Conservation (phyloP, 2,888 invertebrate species). For the Clanis bilineata region DNA sequence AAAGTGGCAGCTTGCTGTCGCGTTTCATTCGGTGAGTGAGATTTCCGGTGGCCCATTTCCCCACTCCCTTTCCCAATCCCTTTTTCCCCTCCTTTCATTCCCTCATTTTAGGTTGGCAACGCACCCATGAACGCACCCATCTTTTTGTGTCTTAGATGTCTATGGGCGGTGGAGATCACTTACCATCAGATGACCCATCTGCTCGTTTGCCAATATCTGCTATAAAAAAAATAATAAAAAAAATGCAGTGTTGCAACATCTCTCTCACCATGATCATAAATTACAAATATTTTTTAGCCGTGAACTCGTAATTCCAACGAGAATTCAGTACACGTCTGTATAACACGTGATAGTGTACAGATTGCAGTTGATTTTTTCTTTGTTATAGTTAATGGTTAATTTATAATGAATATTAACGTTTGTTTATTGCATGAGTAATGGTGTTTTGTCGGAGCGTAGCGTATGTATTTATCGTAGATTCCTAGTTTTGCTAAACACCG, state of each 20-base stretch:
- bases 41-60: no score
- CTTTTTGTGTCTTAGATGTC: no score
- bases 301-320: neutral
- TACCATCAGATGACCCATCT: no score
- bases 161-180: no score
- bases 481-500: neutral
- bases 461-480: neutral
- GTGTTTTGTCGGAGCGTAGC: constrained; percentile 14
- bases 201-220: no score
- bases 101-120: no score
- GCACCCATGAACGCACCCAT: no score
- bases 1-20: no score
- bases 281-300: neutral
- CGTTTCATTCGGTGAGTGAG: no score
- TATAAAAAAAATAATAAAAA: no score
- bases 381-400: constrained; percentile 15
- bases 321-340: neutral
- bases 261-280: neutral
- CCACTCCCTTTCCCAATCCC: no score
- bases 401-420: constrained; percentile 15
- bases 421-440: constrained; percentile 18
- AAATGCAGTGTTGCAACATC: neutral
- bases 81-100: no score
- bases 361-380: constrained; percentile 14
- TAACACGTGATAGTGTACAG: constrained; percentile 10